A percentile compares a stretch with the other conserved stretches of the same genome.
Conservation (phyloP, 2,888 invertebrate genomes). For the Helleia helle region DNA sequence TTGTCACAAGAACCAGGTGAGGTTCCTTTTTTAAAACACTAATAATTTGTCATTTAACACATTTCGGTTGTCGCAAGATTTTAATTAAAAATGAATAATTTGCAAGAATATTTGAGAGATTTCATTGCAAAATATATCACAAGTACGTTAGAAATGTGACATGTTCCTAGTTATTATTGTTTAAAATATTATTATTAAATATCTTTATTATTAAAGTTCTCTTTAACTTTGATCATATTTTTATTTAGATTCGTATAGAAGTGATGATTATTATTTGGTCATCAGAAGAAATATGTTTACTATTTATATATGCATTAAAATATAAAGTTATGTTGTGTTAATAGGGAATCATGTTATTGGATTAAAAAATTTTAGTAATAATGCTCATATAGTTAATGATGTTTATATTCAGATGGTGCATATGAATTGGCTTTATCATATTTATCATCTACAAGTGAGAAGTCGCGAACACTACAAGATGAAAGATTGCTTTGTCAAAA, state of each 20-base stretch:
- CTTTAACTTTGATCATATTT: too few species aligned
- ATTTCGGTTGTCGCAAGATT: conserved; percentile 9
- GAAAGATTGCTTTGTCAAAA: conserved; percentile 57
- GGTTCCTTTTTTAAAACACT: conserved; percentile 18
- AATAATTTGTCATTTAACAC: conserved; percentile 15
- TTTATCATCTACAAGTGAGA: conserved; percentile 48
- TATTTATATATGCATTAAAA: too few species aligned
- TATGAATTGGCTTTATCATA: conserved; percentile 63
- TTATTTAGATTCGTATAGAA: too few species aligned
- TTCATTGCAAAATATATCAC: conserved; percentile 13
- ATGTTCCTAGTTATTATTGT: too few species aligned
- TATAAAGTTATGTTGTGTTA: too few species aligned
- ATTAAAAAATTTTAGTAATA: too few species aligned
- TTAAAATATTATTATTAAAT: not conserved
- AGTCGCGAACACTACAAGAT: conserved; percentile 38
- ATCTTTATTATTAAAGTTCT: too few species aligned
- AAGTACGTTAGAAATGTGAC: not conserved
- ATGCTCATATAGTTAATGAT: not conserved
- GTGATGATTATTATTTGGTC: too few species aligned
- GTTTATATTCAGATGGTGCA: conserved; percentile 44
- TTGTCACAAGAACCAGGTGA: conserved; percentile 59
- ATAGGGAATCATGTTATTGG: not conserved
- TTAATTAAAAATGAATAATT: conserved; percentile 31
- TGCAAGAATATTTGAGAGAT: conserved; percentile 32
- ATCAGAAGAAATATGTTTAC: too few species aligned